These are phyloP conservation scores for Malthinus seriepunctatus DNA, from an alignment of 2,888 invertebrate species.

Conservation along the genomic window DNA sequence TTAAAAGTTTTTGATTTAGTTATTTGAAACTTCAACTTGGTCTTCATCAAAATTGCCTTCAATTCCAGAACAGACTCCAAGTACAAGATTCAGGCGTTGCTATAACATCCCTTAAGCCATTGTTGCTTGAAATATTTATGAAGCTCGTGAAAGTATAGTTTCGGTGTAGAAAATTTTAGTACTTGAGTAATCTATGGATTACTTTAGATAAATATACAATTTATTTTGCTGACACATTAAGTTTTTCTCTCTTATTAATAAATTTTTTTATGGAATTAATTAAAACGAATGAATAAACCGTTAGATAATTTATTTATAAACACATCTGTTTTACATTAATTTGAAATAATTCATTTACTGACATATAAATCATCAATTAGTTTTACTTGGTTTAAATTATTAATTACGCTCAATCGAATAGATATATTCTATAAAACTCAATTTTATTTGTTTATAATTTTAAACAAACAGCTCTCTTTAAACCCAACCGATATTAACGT, in stretches of 20 bases:
- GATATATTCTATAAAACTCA: too few relatives aligned
- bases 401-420: too few relatives aligned
- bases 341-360: too few relatives aligned
- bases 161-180: conserved; percentile 16
- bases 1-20: conserved; percentile 15
- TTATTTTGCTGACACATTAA: neutral
- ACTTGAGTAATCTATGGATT: conserved; percentile 10
- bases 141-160: conserved; percentile 20
- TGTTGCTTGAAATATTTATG: conserved; percentile 26
- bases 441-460: too few relatives aligned
- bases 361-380: too few relatives aligned
- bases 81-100: conserved; percentile 24
- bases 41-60: conserved; percentile 20
- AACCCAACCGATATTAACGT: too few relatives aligned
- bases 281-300: too few relatives aligned
- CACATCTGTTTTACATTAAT: too few relatives aligned
- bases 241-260: neutral
- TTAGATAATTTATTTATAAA: too few relatives aligned
- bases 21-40: conserved; percentile 16
- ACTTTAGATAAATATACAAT: conserved; percentile 2
- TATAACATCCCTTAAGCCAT: conserved; percentile 24
- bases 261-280: too few relatives aligned
- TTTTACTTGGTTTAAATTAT: too few relatives aligned
- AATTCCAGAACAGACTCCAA: conserved; percentile 15
- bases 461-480: too few relatives aligned